Evolutionary conservation across 2,797 vertebrate species (phyloP), one percentile per base, ranked within the genome.

Genomic region (Stomatorhinus walkeri): DNA sequence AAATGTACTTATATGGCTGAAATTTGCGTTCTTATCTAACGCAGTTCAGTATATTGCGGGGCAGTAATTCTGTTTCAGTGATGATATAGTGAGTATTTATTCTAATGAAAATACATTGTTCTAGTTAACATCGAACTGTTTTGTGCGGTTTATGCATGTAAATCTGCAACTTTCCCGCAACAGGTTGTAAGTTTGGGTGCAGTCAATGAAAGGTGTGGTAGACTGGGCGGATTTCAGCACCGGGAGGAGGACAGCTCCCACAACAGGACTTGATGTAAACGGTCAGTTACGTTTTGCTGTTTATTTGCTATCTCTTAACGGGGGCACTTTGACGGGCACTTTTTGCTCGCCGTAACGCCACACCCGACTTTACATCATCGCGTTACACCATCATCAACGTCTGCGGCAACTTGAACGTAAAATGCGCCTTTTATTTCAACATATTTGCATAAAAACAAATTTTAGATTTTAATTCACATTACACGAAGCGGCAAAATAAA

Each of bases 81-180:
- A 22, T 84, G 79, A 49, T 84, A 46, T n/a, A 83, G 43, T 46
- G 36, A 6, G 14, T 49, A 48, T 84, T 49, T 84, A 46, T 84
- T 49, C n/a, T 48, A 46, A 49, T 48, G 46, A 43, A 56, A 52
- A 88, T 16, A 10, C 5, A 3, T 56, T 59, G 49, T 43, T 56
- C 6, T 6, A 59, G 79, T 48, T 49, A 46, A 43, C 32, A 16
- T 56, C 76, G 51, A 88, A 22, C 19, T 84, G 46, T 84, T 40
- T 16, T 59, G 54, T 68, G 48, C 48, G 61, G 10, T 51, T 46
- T 85, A 19, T 85, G 10, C 46, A 40, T 64, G 32, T 64, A 87
- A 85, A 90, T 89, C 54, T 85, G 5, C 89, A 92, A 92, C 91
- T 91, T 92, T 91, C 89, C 85, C 90, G 92, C 90, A 91, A 90